phyloP scores from a whole-genome alignment of 2,113 vertebrate species.

The Myrmophylax atrothorax region DNA sequence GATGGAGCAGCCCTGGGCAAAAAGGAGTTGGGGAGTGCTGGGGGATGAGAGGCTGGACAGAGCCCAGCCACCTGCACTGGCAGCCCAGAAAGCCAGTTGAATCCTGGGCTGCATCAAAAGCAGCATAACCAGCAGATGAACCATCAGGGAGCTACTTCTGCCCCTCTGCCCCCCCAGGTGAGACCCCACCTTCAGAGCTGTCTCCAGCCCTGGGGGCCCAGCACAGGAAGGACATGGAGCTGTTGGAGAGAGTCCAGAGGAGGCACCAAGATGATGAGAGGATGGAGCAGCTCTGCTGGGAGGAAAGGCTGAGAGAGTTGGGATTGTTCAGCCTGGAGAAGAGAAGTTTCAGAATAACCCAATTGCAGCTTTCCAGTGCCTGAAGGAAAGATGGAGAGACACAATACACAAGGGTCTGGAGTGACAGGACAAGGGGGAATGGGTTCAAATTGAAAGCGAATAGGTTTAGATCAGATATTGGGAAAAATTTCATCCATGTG shows the following conservation, averaged over 20 bases:
- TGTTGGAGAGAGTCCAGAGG: background rate
- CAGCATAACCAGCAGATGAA: background rate
- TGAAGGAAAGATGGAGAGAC: background rate
- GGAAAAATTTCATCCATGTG: background rate
- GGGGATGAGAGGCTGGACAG: background rate
- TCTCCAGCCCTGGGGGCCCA: background rate
- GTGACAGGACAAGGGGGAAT: background rate
- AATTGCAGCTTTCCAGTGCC: background rate
- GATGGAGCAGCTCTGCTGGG: background rate
- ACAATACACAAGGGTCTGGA: background rate
- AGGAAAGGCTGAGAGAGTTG: background rate
- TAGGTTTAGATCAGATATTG: background rate
- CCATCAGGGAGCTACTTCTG: background rate
- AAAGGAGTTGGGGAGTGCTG: background rate
- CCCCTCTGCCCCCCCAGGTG: background rate
- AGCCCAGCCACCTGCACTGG: background rate
- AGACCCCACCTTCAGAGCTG: background rate
- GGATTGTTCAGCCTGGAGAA: background rate
- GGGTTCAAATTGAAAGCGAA: background rate
- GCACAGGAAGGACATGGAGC: background rate
- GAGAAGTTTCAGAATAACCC: background rate
- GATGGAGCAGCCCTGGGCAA: background rate
- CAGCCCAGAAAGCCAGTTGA: background rate
- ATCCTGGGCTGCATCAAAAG: background rate
- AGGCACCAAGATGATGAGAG: background rate